Evolutionary conservation across 2,113 vertebrate genomes (phyloP).

Genomic region (Ondatra zibethicus): DNA sequence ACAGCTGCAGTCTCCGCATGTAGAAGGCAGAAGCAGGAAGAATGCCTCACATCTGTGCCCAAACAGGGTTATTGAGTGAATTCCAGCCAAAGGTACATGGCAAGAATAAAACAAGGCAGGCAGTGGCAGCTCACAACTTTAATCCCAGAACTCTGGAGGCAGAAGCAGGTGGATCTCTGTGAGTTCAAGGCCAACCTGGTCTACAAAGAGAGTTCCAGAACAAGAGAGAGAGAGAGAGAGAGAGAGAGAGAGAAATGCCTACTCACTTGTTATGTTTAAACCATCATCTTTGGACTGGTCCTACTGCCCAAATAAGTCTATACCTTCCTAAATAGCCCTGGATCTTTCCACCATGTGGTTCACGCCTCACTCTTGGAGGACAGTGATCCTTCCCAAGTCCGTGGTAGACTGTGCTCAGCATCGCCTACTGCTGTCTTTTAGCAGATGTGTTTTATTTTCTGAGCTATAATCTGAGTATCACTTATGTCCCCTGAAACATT

Average conservation of each 20-base stretch:
- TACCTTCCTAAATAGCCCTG: neutral
- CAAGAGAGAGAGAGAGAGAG: too few relatives aligned
- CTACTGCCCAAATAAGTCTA: neutral
- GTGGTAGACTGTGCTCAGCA: neutral
- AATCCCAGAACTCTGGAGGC: too few relatives aligned
- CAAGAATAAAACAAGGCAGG: neutral
- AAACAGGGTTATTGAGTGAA: neutral
- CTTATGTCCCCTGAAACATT: neutral
- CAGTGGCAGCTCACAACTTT: too few relatives aligned
- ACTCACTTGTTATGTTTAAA: neutral
- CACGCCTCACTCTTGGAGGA: neutral
- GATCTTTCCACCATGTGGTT: neutral
- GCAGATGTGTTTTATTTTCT: neutral
- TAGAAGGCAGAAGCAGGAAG: neutral
- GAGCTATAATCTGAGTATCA: neutral
- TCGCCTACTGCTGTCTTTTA: neutral
- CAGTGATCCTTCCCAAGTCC: neutral
- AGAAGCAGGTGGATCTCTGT: too few relatives aligned
- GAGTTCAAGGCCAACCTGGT: too few relatives aligned
- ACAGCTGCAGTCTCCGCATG: neutral
- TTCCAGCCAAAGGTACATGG: neutral
- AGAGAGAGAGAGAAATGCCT: too few relatives aligned
- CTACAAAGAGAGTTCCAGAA: too few relatives aligned
- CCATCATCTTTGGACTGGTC: neutral
- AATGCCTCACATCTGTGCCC: neutral